phyloP scores from a whole-genome alignment of 2,113 vertebrate genomes.

The Probosciger aterrimus region DNA sequence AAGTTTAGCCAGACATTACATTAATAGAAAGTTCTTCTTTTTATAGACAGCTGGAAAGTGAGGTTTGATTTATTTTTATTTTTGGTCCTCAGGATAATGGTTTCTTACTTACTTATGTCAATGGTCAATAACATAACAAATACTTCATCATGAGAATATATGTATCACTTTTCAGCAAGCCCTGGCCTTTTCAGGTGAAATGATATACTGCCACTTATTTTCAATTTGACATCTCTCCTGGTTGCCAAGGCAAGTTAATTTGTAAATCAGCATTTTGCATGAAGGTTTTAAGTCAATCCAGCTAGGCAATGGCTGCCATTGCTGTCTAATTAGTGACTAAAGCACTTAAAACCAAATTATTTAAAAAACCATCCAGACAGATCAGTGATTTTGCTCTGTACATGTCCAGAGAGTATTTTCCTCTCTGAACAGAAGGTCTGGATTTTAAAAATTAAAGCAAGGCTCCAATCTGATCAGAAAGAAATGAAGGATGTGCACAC shows the following conservation, averaged over 20 bases:
- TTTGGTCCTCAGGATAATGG: conserved; percentile 10
- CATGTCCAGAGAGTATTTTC: not conserved
- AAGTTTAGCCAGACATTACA: conserved; percentile 35
- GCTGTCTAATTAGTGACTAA: conserved; percentile 13
- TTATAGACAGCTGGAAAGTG: conserved; percentile 34
- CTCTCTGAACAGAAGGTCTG: not conserved
- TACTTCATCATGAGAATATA: conserved; percentile 18
- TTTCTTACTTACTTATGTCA: conserved; percentile 42
- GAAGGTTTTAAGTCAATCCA: not conserved
- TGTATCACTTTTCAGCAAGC: conserved; percentile 42
- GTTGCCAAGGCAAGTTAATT: not conserved
- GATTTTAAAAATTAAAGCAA: not conserved
- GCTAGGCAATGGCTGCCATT: not conserved
- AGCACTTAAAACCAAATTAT: not conserved
- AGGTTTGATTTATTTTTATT: conserved; percentile 51
- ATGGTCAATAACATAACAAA: conserved; percentile 48
- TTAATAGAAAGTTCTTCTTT: not conserved
- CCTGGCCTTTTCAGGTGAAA: conserved; percentile 36
- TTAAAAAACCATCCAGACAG: not conserved
- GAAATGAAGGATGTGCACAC: not conserved
- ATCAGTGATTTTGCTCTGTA: not conserved
- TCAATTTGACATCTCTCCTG: not conserved
- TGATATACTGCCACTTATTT: conserved; percentile 31
- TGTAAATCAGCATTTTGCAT: not conserved
- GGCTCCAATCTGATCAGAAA: not conserved